A percentile compares a stretch with the other conserved stretches of the same genome.
These are phyloP conservation scores for Stratiomys singularior DNA, from an alignment of 2,888 invertebrate genomes.

Conservation along the genomic window DNA sequence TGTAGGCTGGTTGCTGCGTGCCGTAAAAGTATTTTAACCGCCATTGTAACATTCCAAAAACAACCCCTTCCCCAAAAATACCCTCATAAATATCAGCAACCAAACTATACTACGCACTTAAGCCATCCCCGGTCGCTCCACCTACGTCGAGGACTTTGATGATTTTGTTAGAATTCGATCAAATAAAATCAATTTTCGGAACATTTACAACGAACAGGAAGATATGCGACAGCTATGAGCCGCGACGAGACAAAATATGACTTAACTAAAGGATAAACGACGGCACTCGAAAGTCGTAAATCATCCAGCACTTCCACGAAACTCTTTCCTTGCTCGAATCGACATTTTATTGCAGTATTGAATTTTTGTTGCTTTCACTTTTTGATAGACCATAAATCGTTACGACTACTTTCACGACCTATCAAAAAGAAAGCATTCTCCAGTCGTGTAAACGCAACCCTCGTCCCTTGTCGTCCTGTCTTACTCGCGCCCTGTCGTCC, in stretches of 20 bases:
- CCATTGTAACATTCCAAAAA: neutral
- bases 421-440: conserved; percentile 31
- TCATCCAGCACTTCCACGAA: conserved; percentile 40
- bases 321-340: neutral
- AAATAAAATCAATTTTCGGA: conserved; percentile 48
- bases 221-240: conserved; percentile 15
- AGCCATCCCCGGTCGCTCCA: no score
- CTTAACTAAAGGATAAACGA: conserved; percentile 52
- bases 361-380: conserved; percentile 41
- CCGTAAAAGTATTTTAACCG: neutral
- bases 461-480: neutral
- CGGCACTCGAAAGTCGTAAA: conserved; percentile 46
- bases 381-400: conserved; percentile 43
- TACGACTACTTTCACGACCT: conserved; percentile 41
- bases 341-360: conserved; percentile 18
- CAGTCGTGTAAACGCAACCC: neutral
- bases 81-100: conserved; percentile 1
- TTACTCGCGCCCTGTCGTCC: neutral
- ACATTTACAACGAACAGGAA: conserved; percentile 33
- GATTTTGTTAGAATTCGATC: conserved; percentile 41
- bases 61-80: neutral
- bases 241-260: conserved; percentile 50
- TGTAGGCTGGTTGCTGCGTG: neutral
- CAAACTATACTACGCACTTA: conserved; percentile 26
- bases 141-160: neutral